Percentiles rank a stretch among this genome's conserved stretches.
phyloP scores from a whole-genome alignment of 2,888 invertebrate species.

The Alsophila aescularia region DNA sequence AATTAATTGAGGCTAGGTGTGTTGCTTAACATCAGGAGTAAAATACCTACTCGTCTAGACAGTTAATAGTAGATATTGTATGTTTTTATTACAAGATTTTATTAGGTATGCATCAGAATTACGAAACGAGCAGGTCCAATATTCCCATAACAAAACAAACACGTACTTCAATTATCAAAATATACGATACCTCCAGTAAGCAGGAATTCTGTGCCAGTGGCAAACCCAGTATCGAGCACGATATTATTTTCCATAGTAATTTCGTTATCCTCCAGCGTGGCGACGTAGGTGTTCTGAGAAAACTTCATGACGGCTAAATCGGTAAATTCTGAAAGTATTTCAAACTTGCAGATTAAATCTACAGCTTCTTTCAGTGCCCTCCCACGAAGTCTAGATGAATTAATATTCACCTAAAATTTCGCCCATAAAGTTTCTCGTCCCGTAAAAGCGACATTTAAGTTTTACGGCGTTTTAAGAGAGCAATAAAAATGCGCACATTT shows the following conservation, averaged over 20 bases:
- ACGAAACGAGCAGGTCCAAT: too few species aligned
- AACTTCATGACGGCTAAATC: slow-evolving; percentile 56
- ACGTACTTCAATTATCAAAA: background rate
- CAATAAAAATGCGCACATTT: slow-evolving; percentile 20
- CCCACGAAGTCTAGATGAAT: slow-evolving; percentile 7
- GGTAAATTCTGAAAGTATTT: slow-evolving; percentile 57
- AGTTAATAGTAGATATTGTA: too few species aligned
- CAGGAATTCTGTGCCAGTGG: slow-evolving; percentile 47
- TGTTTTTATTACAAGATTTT: too few species aligned
- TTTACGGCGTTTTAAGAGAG: slow-evolving; percentile 21
- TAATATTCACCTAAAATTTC: background rate
- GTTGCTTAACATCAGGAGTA: too few species aligned
- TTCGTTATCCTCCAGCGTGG: slow-evolving; percentile 45
- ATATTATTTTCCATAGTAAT: slow-evolving; percentile 51
- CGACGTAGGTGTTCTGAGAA: slow-evolving; percentile 56
- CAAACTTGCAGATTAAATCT: slow-evolving; percentile 2
- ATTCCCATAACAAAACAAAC: too few species aligned
- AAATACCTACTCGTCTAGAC: too few species aligned
- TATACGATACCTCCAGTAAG: slow-evolving; percentile 55
- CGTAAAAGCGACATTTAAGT: slow-evolving; percentile 20
- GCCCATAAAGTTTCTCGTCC: slow-evolving; percentile 13
- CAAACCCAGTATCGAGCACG: slow-evolving; percentile 54
- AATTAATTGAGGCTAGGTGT: too few species aligned
- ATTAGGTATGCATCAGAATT: too few species aligned
- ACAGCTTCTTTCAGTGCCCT: slow-evolving; percentile 1